Evolutionary conservation across 1,140 invertebrate species (phyloP).

Genomic region (Eubasilissa regina): DNA sequence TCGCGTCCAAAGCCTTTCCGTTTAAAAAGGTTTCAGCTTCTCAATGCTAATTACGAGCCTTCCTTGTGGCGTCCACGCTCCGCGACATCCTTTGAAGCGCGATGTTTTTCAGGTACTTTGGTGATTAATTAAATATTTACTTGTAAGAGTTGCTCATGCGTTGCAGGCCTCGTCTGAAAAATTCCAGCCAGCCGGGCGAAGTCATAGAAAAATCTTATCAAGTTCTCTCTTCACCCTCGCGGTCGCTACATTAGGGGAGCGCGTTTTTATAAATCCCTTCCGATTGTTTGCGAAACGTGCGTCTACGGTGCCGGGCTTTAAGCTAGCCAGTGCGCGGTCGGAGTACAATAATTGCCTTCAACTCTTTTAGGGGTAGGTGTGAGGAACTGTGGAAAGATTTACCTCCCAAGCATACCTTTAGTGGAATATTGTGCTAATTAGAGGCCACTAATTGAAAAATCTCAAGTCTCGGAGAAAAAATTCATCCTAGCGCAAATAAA

Average conservation of each 20-base stretch:
- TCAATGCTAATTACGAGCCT: conserved; percentile 56
- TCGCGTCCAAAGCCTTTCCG: conserved; percentile 11
- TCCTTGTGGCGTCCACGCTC: conserved; percentile 38
- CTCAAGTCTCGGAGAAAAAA: no score
- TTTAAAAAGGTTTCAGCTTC: conserved; percentile 44
- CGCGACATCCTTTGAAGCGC: conserved; percentile 52
- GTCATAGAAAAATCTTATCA: not conserved
- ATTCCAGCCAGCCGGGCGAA: not conserved
- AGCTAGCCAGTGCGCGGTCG: conserved; percentile 14
- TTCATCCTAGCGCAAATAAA: no score
- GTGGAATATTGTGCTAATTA: conserved; percentile 31
- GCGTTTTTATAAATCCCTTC: not conserved
- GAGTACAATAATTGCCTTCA: conserved; percentile 28
- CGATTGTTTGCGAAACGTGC: not conserved
- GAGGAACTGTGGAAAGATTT: conserved; percentile 20
- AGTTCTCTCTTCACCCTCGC: not conserved
- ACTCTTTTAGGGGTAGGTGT: conserved; percentile 5
- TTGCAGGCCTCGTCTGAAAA: not conserved
- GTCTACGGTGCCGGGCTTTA: not conserved
- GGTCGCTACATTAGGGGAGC: not conserved
- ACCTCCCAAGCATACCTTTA: not conserved
- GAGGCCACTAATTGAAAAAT: conserved; percentile 38
- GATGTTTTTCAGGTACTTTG: conserved; percentile 53
- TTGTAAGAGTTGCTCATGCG: conserved; percentile 35
- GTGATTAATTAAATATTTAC: conserved; percentile 60